Percentiles rank a stretch among this genome's conserved stretches.
Conservation (phyloP, 2,797 vertebrate genomes). For the Salarias fasciatus region DNA sequence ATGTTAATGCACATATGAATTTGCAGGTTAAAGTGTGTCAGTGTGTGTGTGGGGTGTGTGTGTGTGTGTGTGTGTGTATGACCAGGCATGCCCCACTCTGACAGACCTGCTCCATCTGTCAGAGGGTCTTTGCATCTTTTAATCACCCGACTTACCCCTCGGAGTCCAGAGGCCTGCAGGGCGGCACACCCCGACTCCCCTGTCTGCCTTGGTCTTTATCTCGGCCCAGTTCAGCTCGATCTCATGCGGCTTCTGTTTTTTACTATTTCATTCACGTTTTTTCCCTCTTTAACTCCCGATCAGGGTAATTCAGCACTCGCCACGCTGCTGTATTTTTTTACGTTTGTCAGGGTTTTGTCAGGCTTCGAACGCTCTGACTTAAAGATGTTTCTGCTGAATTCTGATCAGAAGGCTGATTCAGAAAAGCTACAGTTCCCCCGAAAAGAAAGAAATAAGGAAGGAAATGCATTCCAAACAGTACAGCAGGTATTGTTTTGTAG, state of each 20-base stretch:
- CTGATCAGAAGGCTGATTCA: neutral
- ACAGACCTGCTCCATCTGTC: slow-evolving; percentile 68
- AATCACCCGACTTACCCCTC: slow-evolving; percentile 44
- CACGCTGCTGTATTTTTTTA: no score
- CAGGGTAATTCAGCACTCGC: no score
- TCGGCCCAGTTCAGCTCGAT: no score
- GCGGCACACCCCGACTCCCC: slow-evolving; percentile 23
- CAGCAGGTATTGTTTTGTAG: no score
- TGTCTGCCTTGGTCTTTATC: neutral
- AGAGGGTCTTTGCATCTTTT: slow-evolving; percentile 47
- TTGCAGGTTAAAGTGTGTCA: no score
- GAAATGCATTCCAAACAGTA: no score
- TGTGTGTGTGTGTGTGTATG: slow-evolving; percentile 21
- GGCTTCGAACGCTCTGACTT: no score
- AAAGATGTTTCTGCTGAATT: no score
- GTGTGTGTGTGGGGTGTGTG: slow-evolving; percentile 2
- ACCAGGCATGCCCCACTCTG: slow-evolving; percentile 30
- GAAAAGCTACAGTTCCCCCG: no score
- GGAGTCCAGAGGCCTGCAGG: slow-evolving; percentile 14
- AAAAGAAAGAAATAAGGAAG: no score
- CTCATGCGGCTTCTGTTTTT: neutral
- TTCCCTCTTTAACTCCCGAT: neutral
- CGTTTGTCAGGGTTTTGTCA: no score
- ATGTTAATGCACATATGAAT: no score
- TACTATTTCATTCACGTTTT: neutral